Evolutionary conservation across 2,888 invertebrate genomes (phyloP).

Genomic region (Ectemnius lituratus): DNA sequence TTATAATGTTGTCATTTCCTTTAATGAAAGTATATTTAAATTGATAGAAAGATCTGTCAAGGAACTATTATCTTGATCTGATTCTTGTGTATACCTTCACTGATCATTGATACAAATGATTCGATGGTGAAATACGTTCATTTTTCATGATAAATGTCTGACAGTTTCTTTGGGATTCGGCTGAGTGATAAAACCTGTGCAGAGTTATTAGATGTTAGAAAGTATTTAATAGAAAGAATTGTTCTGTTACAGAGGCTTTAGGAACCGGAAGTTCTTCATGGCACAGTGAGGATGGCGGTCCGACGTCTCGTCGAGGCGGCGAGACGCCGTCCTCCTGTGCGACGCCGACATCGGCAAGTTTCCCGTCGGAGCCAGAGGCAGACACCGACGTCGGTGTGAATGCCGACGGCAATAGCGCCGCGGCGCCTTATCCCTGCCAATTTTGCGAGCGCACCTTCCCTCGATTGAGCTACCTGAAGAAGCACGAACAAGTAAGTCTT

Average conservation of each 20-base stretch:
- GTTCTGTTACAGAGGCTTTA: constrained; percentile 81
- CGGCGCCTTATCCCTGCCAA: constrained; percentile 91
- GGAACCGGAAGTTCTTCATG: constrained; percentile 84
- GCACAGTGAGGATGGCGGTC: constrained; percentile 82
- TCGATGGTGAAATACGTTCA: neutral
- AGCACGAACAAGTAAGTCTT: constrained; percentile 90
- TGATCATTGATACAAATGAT: constrained; percentile 21
- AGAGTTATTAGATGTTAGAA: too few relatives aligned
- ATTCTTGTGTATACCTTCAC: neutral
- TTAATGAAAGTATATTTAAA: too few relatives aligned
- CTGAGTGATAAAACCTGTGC: too few relatives aligned
- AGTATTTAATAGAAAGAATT: too few relatives aligned
- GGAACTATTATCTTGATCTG: neutral
- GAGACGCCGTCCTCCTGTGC: constrained; percentile 81
- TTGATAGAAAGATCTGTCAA: too few relatives aligned
- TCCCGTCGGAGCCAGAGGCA: constrained; percentile 81
- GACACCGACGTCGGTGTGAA: constrained; percentile 67
- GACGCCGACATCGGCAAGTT: constrained; percentile 84
- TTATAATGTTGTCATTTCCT: too few relatives aligned
- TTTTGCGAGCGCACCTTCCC: constrained; percentile 96
- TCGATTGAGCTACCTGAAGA: constrained; percentile 90
- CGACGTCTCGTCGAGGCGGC: constrained; percentile 79
- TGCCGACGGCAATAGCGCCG: constrained; percentile 67
- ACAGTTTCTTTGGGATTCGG: too few relatives aligned
- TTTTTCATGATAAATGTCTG: neutral